phyloP scores from a whole-genome alignment of 1,140 invertebrate genomes.

The Ladona fulva region DNA sequence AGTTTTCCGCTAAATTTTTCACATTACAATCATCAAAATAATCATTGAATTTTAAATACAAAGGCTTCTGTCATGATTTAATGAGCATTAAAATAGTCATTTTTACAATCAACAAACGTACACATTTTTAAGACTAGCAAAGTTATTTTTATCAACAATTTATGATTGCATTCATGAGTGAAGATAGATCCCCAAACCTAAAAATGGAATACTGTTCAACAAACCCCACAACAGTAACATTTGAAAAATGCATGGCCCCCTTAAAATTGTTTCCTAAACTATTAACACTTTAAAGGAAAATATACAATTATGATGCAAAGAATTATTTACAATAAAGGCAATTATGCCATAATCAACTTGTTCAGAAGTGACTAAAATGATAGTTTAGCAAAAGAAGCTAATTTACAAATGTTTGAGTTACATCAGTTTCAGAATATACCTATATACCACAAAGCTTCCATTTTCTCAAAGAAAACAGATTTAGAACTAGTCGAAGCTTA shows the following conservation, averaged over 20 bases:
- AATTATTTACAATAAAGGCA: background rate
- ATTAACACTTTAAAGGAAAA: background rate
- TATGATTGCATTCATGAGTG: background rate
- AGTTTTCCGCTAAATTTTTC: no score
- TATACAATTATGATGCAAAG: background rate
- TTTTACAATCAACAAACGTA: background rate
- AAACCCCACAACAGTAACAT: background rate
- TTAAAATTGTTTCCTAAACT: background rate
- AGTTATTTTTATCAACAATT: background rate
- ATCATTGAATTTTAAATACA: no score
- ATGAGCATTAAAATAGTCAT: conserved; percentile 7
- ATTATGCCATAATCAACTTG: background rate
- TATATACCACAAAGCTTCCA: no score
- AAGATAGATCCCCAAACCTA: background rate
- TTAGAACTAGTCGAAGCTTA: conserved; percentile 53
- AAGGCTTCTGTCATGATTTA: background rate
- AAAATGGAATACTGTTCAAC: background rate
- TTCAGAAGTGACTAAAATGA: background rate
- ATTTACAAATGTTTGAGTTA: no score
- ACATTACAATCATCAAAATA: no score
- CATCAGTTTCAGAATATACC: no score
- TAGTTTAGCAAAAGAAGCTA: no score
- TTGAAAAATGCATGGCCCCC: background rate
- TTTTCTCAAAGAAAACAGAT: no score
- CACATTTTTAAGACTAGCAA: background rate